Conservation (phyloP, 2,113 vertebrate genomes). For the Tenebrosternarchus preto region DNA sequence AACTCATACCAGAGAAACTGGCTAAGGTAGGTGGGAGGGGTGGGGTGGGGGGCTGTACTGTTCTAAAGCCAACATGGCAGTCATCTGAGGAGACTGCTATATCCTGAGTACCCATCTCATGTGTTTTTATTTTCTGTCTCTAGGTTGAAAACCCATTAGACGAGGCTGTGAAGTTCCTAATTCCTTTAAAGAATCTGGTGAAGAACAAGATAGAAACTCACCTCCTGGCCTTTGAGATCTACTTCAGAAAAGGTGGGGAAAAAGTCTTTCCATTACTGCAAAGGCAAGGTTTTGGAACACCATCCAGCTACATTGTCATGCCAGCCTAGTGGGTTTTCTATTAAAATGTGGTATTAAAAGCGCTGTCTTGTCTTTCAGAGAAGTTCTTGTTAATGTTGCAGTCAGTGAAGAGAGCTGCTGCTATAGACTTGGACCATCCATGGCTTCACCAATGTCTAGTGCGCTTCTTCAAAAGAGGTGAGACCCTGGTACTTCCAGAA, state of each 20-base stretch:
- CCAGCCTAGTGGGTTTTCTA: no score
- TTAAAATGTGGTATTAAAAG: not conserved
- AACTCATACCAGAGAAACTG: conserved; percentile 95
- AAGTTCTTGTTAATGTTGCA: conserved; percentile 98
- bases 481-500: not conserved
- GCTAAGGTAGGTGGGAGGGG: conserved; percentile 81
- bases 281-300: no score
- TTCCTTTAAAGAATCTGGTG: conserved; percentile 93
- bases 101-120: not conserved
- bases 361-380: conserved; percentile 68
- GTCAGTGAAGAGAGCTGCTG: conserved; percentile 92
- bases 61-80: not conserved
- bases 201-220: conserved; percentile 98
- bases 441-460: conserved; percentile 99
- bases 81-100: not conserved
- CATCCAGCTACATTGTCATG: no score
- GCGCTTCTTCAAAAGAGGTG: conserved; percentile 94
- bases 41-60: conserved; percentile 20
- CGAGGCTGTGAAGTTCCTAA: conserved; percentile 99
- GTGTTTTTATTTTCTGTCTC: not conserved
- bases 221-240: conserved; percentile 98
- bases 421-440: conserved; percentile 91
- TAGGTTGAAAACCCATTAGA: conserved; percentile 97
- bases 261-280: not conserved
- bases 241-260: conserved; percentile 93